These are phyloP conservation scores for Acrobeloides nanus DNA, from an alignment of 2,888 invertebrate genomes.

Conservation along the genomic window DNA sequence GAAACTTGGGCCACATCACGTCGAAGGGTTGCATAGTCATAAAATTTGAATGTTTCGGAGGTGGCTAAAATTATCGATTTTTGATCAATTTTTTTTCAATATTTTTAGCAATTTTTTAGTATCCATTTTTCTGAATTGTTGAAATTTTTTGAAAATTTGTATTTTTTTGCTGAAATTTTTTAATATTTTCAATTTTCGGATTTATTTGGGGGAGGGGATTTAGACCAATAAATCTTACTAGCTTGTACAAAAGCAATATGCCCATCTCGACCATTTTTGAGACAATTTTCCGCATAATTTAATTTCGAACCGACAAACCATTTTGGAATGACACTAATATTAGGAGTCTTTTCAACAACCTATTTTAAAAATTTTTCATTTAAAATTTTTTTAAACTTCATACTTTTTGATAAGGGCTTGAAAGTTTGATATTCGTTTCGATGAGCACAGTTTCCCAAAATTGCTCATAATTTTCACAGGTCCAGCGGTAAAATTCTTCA, in stretches of 20 bases:
- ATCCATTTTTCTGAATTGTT: conserved; percentile 5
- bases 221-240: conserved; percentile 49
- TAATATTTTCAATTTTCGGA: too few relatives aligned
- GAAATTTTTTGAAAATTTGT: too few relatives aligned
- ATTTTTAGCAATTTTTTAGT: too few relatives aligned
- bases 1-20: conserved; percentile 37
- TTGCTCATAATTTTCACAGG: conserved; percentile 56
- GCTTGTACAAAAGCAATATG: conserved; percentile 57
- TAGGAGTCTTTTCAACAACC: conserved; percentile 56
- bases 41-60: conserved; percentile 15
- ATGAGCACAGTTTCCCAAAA: conserved; percentile 59
- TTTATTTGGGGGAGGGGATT: too few relatives aligned
- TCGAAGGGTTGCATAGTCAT: conserved; percentile 29
- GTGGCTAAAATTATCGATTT: conserved; percentile 12
- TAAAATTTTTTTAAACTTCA: neutral
- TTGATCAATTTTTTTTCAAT: too few relatives aligned
- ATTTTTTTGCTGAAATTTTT: too few relatives aligned
- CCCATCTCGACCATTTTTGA: conserved; percentile 56
- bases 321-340: conserved; percentile 58
- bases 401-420: conserved; percentile 34
- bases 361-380: too few relatives aligned
- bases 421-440: conserved; percentile 55
- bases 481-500: conserved; percentile 58
- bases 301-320: conserved; percentile 60
- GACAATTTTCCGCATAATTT: conserved; percentile 60